A percentile compares a stretch with the other conserved stretches of the same genome.
These are phyloP conservation scores for Prunella strophiata DNA, from an alignment of 2,797 vertebrate genomes.

Conservation along the genomic window DNA sequence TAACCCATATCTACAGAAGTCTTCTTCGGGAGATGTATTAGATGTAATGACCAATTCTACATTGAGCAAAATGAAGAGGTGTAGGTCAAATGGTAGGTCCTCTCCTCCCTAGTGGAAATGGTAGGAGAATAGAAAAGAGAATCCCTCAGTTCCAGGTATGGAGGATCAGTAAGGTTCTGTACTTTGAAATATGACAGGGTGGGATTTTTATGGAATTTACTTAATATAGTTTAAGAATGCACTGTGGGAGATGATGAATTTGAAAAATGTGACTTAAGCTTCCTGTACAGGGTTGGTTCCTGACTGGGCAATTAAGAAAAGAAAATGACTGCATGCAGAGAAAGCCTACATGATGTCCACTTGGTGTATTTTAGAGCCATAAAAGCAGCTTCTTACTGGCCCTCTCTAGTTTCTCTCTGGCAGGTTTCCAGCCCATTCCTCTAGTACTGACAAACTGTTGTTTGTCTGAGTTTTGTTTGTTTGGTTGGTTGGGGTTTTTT, in stretches of 20 bases:
- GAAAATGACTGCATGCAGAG: not conserved
- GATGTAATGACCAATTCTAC: not conserved
- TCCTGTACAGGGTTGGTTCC: not conserved
- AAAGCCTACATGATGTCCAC: not conserved
- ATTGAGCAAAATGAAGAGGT: not conserved
- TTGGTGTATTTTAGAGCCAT: not conserved
- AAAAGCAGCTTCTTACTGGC: not conserved
- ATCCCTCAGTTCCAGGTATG: not conserved
- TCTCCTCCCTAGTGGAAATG: not conserved
- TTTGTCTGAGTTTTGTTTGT: not conserved
- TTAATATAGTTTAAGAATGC: not conserved
- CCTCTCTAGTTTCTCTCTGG: not conserved
- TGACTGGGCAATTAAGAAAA: not conserved
- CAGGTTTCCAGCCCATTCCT: not conserved
- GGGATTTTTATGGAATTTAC: not conserved
- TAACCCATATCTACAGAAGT: not conserved
- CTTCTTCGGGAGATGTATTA: not conserved
- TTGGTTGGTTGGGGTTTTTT: not conserved
- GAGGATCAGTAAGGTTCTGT: not conserved
- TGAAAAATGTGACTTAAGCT: not conserved
- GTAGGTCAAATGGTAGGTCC: not conserved
- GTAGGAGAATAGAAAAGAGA: not conserved
- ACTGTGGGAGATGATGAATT: not conserved
- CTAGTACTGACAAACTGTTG: not conserved
- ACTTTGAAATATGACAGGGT: not conserved